Percentiles rank a stretch among this genome's conserved stretches.
These are phyloP conservation scores for Bombus waltoni DNA, from an alignment of 1,140 invertebrate genomes.

Conservation along the genomic window DNA sequence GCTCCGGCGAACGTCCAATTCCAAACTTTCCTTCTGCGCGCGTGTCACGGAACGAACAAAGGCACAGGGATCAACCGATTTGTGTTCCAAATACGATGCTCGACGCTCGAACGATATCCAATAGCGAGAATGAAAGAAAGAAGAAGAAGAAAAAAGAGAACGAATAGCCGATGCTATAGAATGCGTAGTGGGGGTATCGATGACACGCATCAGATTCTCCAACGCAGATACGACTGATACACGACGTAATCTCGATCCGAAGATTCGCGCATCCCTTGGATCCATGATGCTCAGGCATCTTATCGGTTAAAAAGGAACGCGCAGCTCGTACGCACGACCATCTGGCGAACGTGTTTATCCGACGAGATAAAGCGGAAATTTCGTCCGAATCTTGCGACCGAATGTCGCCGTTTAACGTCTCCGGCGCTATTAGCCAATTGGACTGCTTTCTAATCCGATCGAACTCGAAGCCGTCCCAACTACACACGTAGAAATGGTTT, in stretches of 20 bases:
- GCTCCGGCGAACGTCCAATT: neutral
- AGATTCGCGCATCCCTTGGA: conserved; percentile 30
- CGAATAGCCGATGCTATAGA: conserved; percentile 7
- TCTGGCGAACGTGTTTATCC: conserved; percentile 25
- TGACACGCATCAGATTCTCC: conserved; percentile 40
- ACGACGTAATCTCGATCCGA: conserved; percentile 44
- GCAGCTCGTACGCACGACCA: conserved; percentile 32
- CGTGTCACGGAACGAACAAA: neutral
- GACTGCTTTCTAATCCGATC: neutral
- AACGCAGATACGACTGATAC: conserved; percentile 38
- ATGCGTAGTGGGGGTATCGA: conserved; percentile 20
- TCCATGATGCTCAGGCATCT: conserved; percentile 17
- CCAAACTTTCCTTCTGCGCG: too few species aligned
- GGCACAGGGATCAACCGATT: neutral
- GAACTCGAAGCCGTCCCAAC: neutral
- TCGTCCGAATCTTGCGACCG: neutral
- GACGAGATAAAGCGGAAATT: conserved; percentile 42
- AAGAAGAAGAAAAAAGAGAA: neutral
- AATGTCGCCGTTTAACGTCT: neutral
- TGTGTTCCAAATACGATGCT: neutral
- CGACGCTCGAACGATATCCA: neutral
- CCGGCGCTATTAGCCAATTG: neutral
- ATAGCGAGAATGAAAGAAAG: neutral
- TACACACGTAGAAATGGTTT: neutral
- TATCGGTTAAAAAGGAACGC: conserved; percentile 36